These are phyloP conservation scores for Dipodomys ordii DNA, from an alignment of 2,113 vertebrate species.

Conservation along the genomic window DNA sequence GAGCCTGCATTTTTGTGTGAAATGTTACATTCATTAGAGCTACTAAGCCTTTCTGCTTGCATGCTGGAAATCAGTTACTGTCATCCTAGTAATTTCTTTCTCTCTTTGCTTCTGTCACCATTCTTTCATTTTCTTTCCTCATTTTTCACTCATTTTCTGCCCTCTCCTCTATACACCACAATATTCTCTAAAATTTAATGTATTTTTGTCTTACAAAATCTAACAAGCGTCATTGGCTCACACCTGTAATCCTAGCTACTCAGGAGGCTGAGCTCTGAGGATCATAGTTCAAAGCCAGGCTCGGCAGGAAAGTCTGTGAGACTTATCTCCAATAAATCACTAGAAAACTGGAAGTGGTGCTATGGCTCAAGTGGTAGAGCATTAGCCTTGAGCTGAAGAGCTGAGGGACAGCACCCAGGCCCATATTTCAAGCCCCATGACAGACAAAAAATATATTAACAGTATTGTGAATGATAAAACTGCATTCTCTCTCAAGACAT, in stretches of 20 bases:
- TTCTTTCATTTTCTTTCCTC: neutral
- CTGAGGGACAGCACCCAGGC: no score
- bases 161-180: neutral
- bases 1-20: neutral
- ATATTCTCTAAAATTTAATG: neutral
- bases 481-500: neutral
- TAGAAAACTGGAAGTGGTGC: no score
- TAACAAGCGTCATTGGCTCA: neutral
- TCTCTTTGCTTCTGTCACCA: neutral
- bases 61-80: neutral
- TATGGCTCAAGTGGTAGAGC: no score
- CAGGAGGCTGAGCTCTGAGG: no score
- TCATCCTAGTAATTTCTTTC: neutral
- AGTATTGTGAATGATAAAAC: constrained; percentile 34
- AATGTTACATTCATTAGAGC: neutral
- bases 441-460: no score
- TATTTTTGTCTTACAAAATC: constrained; percentile 27
- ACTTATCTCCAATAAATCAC: no score
- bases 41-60: neutral
- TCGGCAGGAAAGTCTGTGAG: no score
- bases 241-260: no score
- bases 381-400: no score
- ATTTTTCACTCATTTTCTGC: neutral
- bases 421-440: no score
- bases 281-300: no score